Conservation (phyloP, 2,797 vertebrate species). For the Heterohyrax brucei region DNA sequence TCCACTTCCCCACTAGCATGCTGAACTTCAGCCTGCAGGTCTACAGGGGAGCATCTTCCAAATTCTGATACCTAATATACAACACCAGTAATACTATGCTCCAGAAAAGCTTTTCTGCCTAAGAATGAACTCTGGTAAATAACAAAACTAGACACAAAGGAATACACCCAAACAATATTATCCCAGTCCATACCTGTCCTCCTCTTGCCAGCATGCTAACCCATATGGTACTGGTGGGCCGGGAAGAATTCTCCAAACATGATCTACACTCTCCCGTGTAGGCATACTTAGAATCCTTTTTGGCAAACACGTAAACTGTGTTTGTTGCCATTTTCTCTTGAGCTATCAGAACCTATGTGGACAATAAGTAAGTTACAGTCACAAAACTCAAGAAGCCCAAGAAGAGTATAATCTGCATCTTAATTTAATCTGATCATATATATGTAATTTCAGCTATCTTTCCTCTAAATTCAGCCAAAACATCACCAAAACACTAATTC, state of each 20-base stretch:
- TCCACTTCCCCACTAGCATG: too few species aligned
- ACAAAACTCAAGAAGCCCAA: constrained; percentile 48
- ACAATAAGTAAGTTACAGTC: constrained; percentile 61
- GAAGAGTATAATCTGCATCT: constrained; percentile 54
- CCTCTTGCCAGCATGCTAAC: constrained; percentile 99
- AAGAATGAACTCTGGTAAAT: constrained; percentile 24
- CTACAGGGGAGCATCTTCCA: too few species aligned
- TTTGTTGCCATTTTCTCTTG: constrained; percentile 99
- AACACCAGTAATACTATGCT: background rate
- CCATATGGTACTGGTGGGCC: constrained; percentile 99
- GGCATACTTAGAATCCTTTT: constrained; percentile 99
- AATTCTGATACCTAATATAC: background rate
- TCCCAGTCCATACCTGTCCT: constrained; percentile 94
- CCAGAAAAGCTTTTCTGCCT: constrained; percentile 43
- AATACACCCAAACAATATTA: constrained; percentile 8
- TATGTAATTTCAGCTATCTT: background rate
- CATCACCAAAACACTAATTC: background rate
- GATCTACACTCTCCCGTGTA: constrained; percentile 99
- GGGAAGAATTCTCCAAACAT: constrained; percentile 98
- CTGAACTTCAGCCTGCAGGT: too few species aligned
- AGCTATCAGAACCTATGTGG: constrained; percentile 96
- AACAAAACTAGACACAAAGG: constrained; percentile 27
- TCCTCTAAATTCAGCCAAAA: background rate
- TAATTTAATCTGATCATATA: background rate
- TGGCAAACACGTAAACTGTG: constrained; percentile 99